Percentiles rank a stretch among this genome's conserved stretches.
phyloP scores from a whole-genome alignment of 2,888 invertebrate species.

The Oegoconia quadripuncta region DNA sequence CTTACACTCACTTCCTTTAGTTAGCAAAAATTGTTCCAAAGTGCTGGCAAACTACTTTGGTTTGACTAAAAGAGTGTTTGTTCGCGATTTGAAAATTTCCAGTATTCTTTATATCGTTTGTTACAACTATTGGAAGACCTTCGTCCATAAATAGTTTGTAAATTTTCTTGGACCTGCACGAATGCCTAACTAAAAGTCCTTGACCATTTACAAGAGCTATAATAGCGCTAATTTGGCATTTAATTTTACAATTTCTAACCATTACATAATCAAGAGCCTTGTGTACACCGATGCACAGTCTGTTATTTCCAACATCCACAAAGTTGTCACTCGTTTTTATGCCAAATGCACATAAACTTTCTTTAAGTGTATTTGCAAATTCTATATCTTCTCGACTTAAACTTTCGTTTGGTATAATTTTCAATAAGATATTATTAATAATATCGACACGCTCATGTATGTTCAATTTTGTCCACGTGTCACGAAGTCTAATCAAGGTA shows the following conservation, averaged over 20 bases:
- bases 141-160: no score
- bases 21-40: conserved; percentile 45
- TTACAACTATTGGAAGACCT: background rate
- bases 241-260: background rate
- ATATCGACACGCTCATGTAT: no score
- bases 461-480: no score
- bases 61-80: background rate
- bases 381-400: background rate
- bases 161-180: no score
- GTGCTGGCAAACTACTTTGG: conserved; percentile 32
- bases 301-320: conserved; percentile 20
- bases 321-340: conserved; percentile 13
- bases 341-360: conserved; percentile 8
- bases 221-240: background rate
- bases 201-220: background rate
- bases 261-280: background rate
- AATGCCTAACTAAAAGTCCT: no score
- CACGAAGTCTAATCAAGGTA: no score
- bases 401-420: no score
- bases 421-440: no score
- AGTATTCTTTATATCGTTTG: background rate
- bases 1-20: no score
- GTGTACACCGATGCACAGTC: conserved; percentile 22
- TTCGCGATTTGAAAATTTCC: background rate
- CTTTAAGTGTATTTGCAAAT: background rate